A percentile compares a stretch with the other conserved stretches of the same genome.
Conservation (phyloP, 2,113 vertebrate genomes). For the Prunella fulvescens region DNA sequence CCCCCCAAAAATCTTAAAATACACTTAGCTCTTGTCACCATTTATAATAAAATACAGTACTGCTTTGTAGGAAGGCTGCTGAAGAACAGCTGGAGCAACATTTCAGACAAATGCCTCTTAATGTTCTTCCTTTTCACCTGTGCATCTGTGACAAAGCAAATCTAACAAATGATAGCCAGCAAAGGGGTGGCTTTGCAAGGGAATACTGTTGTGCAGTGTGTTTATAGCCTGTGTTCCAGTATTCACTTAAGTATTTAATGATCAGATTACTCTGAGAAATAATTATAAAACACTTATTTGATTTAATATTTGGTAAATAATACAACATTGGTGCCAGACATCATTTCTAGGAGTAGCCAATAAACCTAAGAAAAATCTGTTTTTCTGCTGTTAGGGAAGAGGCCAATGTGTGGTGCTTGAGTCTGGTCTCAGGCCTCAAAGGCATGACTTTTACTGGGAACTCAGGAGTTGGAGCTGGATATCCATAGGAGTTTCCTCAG, state of each 20-base stretch:
- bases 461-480: background rate
- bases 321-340: fast-evolving
- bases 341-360: background rate
- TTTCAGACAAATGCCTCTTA: background rate
- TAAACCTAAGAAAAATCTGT: background rate
- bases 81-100: background rate
- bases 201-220: background rate
- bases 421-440: background rate
- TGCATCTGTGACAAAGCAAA: background rate
- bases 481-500: background rate
- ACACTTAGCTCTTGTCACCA: background rate
- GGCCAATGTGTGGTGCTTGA: background rate
- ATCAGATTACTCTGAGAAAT: background rate
- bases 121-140: background rate
- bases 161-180: background rate
- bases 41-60: background rate
- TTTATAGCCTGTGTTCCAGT: background rate
- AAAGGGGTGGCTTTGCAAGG: background rate
- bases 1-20: background rate
- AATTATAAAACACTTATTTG: background rate
- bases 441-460: background rate
- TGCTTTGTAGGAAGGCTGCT: background rate
- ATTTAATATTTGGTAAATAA: background rate
- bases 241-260: background rate
- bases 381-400: background rate